Evolutionary conservation across 2,888 invertebrate genomes (phyloP).

Genomic region (Sminthurinus aureus): DNA sequence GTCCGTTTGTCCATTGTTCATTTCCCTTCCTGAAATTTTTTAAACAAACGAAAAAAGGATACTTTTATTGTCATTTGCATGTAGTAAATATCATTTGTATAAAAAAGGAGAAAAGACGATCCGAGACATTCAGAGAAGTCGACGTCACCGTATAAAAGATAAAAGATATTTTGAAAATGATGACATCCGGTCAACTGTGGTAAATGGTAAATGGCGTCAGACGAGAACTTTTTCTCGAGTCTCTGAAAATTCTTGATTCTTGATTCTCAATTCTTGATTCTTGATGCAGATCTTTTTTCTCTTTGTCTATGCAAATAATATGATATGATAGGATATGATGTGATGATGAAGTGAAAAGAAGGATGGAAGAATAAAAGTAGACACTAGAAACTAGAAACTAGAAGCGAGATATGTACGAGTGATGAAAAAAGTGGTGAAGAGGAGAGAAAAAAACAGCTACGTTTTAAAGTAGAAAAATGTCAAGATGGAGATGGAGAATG

Average conservation of each 20-base stretch:
- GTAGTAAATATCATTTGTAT: no score
- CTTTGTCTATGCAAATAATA: conserved; percentile 57
- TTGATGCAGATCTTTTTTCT: conserved; percentile 47
- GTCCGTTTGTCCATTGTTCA: background rate
- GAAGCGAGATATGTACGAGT: no score
- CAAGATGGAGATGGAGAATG: background rate
- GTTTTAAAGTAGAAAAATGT: conserved; percentile 8
- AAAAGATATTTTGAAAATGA: conserved; percentile 53
- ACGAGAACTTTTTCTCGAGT: conserved; percentile 51
- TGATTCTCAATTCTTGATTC: no score
- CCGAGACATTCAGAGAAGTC: conserved; percentile 33
- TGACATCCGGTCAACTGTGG: conserved; percentile 59
- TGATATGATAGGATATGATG: conserved; percentile 17
- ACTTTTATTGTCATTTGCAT: no score
- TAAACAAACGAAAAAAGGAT: no score
- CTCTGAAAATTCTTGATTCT: background rate
- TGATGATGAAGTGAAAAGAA: no score
- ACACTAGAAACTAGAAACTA: no score
- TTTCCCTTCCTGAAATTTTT: background rate
- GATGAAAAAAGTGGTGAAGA: conserved; percentile 47
- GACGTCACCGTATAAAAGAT: conserved; percentile 38
- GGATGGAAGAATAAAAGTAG: no score
- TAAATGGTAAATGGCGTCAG: conserved; percentile 52
- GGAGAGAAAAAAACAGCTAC: conserved; percentile 40
- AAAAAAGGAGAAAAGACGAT: background rate